Conservation (phyloP, 2,888 invertebrate genomes). For the Escarpia spicata region DNA sequence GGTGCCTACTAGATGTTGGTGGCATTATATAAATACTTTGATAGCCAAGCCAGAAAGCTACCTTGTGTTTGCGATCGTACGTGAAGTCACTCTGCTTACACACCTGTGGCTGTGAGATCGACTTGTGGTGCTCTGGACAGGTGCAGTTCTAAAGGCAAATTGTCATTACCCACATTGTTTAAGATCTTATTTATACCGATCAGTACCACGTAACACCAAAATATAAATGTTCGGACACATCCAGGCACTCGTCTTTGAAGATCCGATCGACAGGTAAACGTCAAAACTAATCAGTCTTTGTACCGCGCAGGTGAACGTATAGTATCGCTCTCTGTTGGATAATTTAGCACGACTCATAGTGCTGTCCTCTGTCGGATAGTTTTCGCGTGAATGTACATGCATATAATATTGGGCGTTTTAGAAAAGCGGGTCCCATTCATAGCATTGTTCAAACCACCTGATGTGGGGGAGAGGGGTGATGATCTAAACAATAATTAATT, state of each 20-base stretch:
- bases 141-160: background rate
- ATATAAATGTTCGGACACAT: background rate
- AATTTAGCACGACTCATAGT: background rate
- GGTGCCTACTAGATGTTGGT: background rate
- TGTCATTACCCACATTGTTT: background rate
- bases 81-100: background rate
- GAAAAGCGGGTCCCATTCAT: no score
- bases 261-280: slow-evolving; percentile 1
- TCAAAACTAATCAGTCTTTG: background rate
- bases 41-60: background rate
- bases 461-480: no score
- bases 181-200: background rate
- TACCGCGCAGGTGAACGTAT: background rate
- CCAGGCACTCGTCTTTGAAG: background rate
- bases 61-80: background rate
- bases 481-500: no score
- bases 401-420: no score
- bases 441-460: no score
- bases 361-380: background rate
- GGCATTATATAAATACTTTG: background rate
- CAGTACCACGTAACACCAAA: background rate
- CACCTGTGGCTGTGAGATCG: background rate
- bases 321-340: background rate
- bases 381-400: background rate
- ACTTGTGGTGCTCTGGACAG: background rate